Base-by-base conservation (phyloP, 2,113 vertebrate species). In the Alligator mississippiensis region DNA sequence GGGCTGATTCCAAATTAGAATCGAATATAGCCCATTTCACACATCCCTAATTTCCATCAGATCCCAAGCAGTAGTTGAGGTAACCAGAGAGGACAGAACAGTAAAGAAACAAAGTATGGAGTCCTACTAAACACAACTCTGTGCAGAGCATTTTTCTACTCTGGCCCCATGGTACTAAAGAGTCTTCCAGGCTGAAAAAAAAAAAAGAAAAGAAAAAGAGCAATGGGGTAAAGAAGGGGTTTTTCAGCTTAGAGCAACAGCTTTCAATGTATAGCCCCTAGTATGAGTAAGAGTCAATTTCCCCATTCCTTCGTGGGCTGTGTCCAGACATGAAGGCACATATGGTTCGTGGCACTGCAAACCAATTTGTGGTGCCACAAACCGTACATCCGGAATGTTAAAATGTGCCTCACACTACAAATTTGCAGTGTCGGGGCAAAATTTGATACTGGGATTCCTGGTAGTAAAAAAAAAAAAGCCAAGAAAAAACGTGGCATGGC, bases 51-150 rank as follows among this genome's bases (percentile, higher is more conserved):
- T 38, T 8, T 38, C 74, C 77, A 54, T 61, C 61, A 78, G 59
- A 82, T 82, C 68, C 61, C 34, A 59, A 54, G 60, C 54, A 21
- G 1, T 34, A 62, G 87, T n/a, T 22, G 3, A 15, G 70, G 70
- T 47, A 74, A 85, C 82, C 88, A 93, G 60, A 47, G 81, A 1
- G 9, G 58, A 90, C 55, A 70, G 87, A 84, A 88, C 21, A 92
- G 93, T 84, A 90, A 94, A 92, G 21, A 21, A 13, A 83, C 83
- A 80, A 84, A 85, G 79, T 84, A 85, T 16, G 10, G 88, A 87
- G 93, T 55, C 70, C 18, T 93, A 61, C 78, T 90, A 55, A 87
- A 55, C 16, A 85, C 68, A 84, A 63, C 27, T 91, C 72, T 18
- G n/a, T 38, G 18, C 18, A 60, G 57, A 34, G 22, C 2, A 1